These are phyloP conservation scores for Operophtera brumata DNA, from an alignment of 2,888 invertebrate genomes.

Conservation along the genomic window DNA sequence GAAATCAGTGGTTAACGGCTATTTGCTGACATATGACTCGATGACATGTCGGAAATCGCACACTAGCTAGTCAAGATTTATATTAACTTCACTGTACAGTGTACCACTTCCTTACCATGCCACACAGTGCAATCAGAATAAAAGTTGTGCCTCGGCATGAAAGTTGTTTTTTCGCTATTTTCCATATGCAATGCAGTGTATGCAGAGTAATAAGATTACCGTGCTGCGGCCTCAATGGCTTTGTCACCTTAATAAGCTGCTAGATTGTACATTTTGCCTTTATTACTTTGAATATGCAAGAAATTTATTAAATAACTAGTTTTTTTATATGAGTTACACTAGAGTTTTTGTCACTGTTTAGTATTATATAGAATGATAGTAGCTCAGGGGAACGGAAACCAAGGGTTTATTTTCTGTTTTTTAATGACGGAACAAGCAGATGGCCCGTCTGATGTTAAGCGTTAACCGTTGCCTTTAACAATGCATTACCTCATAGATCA, in stretches of 20 bases:
- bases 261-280: slow-evolving; percentile 15
- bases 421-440: too few relatives aligned
- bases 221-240: slow-evolving; percentile 24
- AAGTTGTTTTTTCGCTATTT: slow-evolving; percentile 26
- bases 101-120: slow-evolving; percentile 11
- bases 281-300: slow-evolving; percentile 8
- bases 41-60: too few relatives aligned
- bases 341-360: not conserved
- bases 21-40: too few relatives aligned
- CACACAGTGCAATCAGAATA: slow-evolving; percentile 27
- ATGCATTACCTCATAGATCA: too few relatives aligned
- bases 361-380: not conserved
- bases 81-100: slow-evolving; percentile 4
- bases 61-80: not conserved
- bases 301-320: slow-evolving; percentile 6
- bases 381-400: too few relatives aligned
- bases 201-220: slow-evolving; percentile 24
- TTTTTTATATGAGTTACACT: not conserved
- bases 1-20: too few relatives aligned
- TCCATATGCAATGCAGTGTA: slow-evolving; percentile 31
- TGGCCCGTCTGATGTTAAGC: too few relatives aligned
- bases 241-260: slow-evolving; percentile 25
- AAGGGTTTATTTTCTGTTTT: too few relatives aligned
- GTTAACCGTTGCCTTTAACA: too few relatives aligned
- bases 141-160: slow-evolving; percentile 22